These are phyloP conservation scores for Melanophora roralis DNA, from an alignment of 2,888 invertebrate genomes.

Conservation along the genomic window DNA sequence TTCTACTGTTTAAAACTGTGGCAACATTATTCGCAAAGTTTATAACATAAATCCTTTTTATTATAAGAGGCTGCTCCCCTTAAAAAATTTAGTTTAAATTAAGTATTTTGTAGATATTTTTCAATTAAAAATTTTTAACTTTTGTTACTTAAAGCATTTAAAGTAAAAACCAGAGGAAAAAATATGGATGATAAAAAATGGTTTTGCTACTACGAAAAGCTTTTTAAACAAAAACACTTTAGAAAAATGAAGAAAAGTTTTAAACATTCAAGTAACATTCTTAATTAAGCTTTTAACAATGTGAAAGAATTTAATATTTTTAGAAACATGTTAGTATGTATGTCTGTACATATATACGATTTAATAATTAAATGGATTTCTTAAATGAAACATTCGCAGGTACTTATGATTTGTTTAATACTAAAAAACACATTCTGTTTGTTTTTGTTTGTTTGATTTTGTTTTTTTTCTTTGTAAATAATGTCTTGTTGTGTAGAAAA, in stretches of 20 bases:
- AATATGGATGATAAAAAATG: slow-evolving; percentile 26
- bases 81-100: not conserved
- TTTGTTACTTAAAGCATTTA: slow-evolving; percentile 31
- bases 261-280: too few relatives aligned
- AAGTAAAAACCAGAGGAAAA: not conserved
- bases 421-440: not conserved
- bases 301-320: too few relatives aligned
- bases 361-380: not conserved
- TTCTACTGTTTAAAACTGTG: too few relatives aligned
- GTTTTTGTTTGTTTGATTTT: not conserved
- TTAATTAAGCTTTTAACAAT: too few relatives aligned
- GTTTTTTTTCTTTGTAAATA: not conserved
- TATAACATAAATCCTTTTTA: too few relatives aligned
- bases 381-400: slow-evolving; percentile 20
- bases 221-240: not conserved
- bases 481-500: not conserved
- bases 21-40: too few relatives aligned
- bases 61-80: too few relatives aligned
- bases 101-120: slow-evolving; percentile 6
- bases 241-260: not conserved
- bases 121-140: not conserved
- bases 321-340: too few relatives aligned
- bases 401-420: slow-evolving; percentile 11
- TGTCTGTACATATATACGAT: not conserved
- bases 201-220: slow-evolving; percentile 55